A percentile compares a stretch with the other conserved stretches of the same genome.
phyloP scores from a whole-genome alignment of 2,888 invertebrate genomes.

The Erebia aethiops region DNA sequence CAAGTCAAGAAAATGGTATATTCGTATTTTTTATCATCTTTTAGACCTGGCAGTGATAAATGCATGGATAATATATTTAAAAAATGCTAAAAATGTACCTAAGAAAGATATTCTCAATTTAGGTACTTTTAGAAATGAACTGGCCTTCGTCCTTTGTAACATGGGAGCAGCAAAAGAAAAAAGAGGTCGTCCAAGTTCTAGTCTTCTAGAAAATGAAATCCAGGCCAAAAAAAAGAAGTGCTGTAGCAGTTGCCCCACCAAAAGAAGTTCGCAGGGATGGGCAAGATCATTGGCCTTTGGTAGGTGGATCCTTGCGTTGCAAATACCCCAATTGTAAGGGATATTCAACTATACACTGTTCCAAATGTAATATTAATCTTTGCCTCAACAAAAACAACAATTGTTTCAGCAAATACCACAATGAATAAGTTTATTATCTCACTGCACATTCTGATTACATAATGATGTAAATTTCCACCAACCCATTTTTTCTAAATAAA shows the following conservation, averaged over 20 bases:
- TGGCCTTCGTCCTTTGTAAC: neutral
- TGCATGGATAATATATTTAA: constrained; percentile 44
- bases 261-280: neutral
- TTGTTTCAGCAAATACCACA: neutral
- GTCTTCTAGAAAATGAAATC: neutral
- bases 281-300: neutral
- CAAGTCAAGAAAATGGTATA: constrained; percentile 47
- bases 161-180: constrained; percentile 1
- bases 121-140: neutral
- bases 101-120: neutral
- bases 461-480: neutral
- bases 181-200: neutral
- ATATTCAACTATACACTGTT: neutral
- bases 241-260: neutral
- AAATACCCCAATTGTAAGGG: constrained; percentile 5
- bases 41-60: constrained; percentile 53
- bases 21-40: constrained; percentile 53
- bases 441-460: neutral
- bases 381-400: neutral
- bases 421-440: neutral
- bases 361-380: neutral
- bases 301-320: neutral
- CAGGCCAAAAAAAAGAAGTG: constrained; percentile 4
- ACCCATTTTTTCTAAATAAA: neutral
- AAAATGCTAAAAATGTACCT: neutral